Base-by-base conservation (phyloP, 2,797 vertebrate species). In the Heteromormyrus szaboi region DNA sequence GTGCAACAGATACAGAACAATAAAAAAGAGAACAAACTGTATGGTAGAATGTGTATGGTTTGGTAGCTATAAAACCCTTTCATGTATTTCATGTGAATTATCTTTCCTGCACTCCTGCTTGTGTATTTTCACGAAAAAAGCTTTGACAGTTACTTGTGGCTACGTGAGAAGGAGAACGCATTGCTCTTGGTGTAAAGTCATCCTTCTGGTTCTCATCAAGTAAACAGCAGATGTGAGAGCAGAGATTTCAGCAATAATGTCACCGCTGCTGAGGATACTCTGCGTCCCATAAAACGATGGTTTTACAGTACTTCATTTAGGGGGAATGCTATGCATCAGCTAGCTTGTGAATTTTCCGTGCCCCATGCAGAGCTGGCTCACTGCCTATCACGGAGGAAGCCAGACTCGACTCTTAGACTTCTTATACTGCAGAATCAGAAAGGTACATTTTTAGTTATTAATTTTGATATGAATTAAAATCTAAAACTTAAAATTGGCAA, bases 141-240 rank as follows among this genome's bases (percentile, higher is more conserved):
- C 79, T n/a, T 11, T 46, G 44, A 48, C 76, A 11, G 76, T 46
- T 48, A 19, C 44, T 83, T 83, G 79, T 5, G n/a, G 79, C 41
- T 83, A 83, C 4, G 3, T 50, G 44, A 76, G 65, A 37, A 33
- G 65, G 65, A 72, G 29, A 72, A 84, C 0, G 9, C 72, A 2
- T 79, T 8, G 33, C 48, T 53, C 46, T 85, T 14, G 12, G 25
- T 85, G 48, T 51, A 29, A 85, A 85, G 83, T 85, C 44, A 22
- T 50, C 46, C 83, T 51, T 85, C 44, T 85, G 83, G n/a, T 29
- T 85, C 83, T 85, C 44, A 85, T 85, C 83, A 85, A 85, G 83
- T 29, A 17, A 85, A 51, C 44, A 25, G 48, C 48, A 51, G 48
- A 85, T 51, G 46, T n/a, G 22, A 51, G 48, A 53, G 44, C 22